Evolutionary conservation across 92 coral and sea anemone genomes (phyloP), one percentile per base, ranked within the genome.

Genomic region (Hydrozoanthus gracilis): DNA sequence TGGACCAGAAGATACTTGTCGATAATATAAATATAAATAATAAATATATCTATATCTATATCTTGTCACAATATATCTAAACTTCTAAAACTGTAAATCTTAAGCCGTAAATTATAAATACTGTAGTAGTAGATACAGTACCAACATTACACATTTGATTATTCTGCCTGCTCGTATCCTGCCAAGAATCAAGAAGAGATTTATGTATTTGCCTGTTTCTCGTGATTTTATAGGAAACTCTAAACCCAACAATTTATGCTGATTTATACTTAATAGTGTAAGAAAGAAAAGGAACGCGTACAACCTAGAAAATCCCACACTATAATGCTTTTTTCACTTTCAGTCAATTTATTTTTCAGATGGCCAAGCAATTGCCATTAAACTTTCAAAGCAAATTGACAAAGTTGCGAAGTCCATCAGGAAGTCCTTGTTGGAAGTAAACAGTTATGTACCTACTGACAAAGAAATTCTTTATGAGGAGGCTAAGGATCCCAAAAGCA

Each of bases 401-500:
- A 79, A 79, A 60, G 69, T 79, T 20, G 65, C 27, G 71, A 79
- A 79, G 51, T 79, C 71, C 5, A 79, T 79, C 84, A 51, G 64
- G n/a, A 79, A 79, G n/a, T 18, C 84, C 49, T 79, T 79, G 84
- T 55, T 54, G 14, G 71, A 79, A 39, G 82, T 73, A 55, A 84
- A 84, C 46, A 78, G 82, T 78, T 84, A 52, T 56, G 82, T 84
- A 51, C 82, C 88, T 66, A 17, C 73, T 55, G 74, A 58, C 73
- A 6, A 54, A 51, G 48, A 14, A 51, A 84, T 84, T 46, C 73
- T 73, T 35, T 84, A 50, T 73, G 82, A 84, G 51, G 82, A 84
- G 58, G 73, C 70, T 17, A 84, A 73, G 78, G 88, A 84, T 70
- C 88, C 88, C 6, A 84, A 61, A 61, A 84, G 82, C 88, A 56